phyloP scores from a whole-genome alignment of 2,888 invertebrate species.

The Aethes cnicana region DNA sequence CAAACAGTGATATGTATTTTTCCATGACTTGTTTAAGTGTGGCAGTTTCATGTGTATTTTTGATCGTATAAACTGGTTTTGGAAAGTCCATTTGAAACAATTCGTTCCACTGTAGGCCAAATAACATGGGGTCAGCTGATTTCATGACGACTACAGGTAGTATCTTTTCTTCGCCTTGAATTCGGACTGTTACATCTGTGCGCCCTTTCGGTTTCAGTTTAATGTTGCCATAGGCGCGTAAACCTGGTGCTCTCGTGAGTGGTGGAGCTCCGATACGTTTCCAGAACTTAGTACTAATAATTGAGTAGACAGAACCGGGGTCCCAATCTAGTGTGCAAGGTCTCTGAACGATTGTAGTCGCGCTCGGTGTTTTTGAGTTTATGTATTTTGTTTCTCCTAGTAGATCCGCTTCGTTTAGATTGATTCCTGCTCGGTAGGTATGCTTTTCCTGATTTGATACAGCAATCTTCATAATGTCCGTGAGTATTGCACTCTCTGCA shows the following conservation, averaged over 20 bases:
- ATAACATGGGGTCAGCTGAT: constrained; percentile 22
- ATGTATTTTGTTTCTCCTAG: not conserved
- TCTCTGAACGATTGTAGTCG: not conserved
- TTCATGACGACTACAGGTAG: constrained; percentile 24
- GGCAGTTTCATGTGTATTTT: not conserved
- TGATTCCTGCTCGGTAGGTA: not conserved
- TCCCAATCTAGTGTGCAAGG: constrained; percentile 2
- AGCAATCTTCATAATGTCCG: constrained; percentile 1
- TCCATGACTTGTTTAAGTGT: constrained; percentile 8
- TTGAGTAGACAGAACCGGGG: constrained; percentile 6
- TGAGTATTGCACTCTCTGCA: not conserved
- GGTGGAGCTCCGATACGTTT: not conserved
- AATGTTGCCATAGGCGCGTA: not conserved
- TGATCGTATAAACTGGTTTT: constrained; percentile 20
- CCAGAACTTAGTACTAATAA: constrained; percentile 5
- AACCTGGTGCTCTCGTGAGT: not conserved
- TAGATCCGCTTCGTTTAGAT: not conserved
- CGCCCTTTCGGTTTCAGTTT: constrained; percentile 13
- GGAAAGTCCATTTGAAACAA: constrained; percentile 22
- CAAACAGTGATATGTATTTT: constrained; percentile 13
- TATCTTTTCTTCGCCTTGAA: constrained; percentile 9
- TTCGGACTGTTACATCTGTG: constrained; percentile 17
- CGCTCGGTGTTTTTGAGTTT: not conserved
- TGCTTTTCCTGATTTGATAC: not conserved
- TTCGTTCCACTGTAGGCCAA: constrained; percentile 28